Evolutionary conservation across 2,888 invertebrate species (phyloP).

Genomic region (Tanypteryx hageni): DNA sequence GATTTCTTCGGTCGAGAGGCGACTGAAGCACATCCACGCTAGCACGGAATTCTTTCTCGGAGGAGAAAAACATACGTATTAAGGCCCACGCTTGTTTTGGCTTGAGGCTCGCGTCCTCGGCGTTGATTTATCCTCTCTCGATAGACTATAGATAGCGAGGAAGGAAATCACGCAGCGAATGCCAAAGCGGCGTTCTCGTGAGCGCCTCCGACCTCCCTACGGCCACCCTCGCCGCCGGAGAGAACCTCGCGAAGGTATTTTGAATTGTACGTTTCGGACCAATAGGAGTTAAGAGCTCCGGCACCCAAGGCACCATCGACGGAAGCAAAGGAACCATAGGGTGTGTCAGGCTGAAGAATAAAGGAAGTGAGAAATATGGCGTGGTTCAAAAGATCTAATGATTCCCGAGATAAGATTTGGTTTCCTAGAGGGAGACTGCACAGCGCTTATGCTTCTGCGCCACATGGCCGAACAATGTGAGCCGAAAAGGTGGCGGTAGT

Average conservation of each 20-base stretch:
- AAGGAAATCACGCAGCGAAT: constrained; percentile 20
- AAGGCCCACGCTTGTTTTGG: constrained; percentile 46
- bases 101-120: constrained; percentile 53
- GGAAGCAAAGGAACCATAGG: constrained; percentile 53
- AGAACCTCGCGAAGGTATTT: neutral
- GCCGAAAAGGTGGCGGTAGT: no score
- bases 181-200: constrained; percentile 46
- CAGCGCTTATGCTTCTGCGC: neutral
- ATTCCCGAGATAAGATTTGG: constrained; percentile 15
- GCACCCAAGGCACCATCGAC: neutral
- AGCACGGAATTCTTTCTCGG: neutral
- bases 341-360: neutral
- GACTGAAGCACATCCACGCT: no score
- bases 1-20: neutral
- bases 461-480: no score
- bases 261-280: constrained; percentile 5
- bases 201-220: constrained; percentile 26
- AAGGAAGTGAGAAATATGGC: neutral
- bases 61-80: constrained; percentile 27
- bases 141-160: constrained; percentile 61
- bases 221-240: neutral
- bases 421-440: neutral
- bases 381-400: constrained; percentile 21
- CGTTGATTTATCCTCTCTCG: constrained; percentile 49
- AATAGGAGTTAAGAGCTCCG: neutral